Conservation (phyloP, 1,140 invertebrate species). For the Vollenhovia emeryi region DNA sequence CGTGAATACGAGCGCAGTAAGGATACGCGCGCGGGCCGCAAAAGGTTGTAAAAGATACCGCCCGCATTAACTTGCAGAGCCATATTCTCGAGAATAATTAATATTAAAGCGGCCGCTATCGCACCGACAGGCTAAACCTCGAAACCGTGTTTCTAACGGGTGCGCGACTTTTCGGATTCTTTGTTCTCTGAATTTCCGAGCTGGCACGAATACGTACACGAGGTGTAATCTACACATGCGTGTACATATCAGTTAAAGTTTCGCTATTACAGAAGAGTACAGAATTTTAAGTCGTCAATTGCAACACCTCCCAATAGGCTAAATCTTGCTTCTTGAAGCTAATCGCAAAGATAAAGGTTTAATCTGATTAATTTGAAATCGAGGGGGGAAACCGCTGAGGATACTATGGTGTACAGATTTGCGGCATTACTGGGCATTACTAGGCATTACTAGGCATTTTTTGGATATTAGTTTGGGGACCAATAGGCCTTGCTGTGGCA, state of each 20-base stretch:
- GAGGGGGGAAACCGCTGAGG: no score
- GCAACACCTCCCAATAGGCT: not conserved
- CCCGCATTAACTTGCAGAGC: constrained; percentile 37
- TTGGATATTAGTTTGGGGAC: no score
- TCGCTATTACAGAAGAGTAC: not conserved
- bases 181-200: not conserved
- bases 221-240: not conserved
- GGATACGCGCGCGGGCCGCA: not conserved
- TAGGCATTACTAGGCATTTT: no score
- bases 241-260: not conserved
- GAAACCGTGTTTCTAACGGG: constrained; percentile 13
- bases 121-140: constrained; percentile 8
- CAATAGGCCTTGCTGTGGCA: no score
- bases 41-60: constrained; percentile 42
- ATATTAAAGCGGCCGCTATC: constrained; percentile 40
- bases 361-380: no score
- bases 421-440: no score
- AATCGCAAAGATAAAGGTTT: not conserved
- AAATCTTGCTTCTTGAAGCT: not conserved
- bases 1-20: constrained; percentile 7
- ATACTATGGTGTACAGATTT: no score
- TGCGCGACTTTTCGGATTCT: not conserved
- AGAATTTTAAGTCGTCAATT: not conserved
- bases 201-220: not conserved
- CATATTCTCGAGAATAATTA: constrained; percentile 56